Evolutionary conservation across 2,797 vertebrate genomes (phyloP).

Genomic region (Crenichthys baileyi): DNA sequence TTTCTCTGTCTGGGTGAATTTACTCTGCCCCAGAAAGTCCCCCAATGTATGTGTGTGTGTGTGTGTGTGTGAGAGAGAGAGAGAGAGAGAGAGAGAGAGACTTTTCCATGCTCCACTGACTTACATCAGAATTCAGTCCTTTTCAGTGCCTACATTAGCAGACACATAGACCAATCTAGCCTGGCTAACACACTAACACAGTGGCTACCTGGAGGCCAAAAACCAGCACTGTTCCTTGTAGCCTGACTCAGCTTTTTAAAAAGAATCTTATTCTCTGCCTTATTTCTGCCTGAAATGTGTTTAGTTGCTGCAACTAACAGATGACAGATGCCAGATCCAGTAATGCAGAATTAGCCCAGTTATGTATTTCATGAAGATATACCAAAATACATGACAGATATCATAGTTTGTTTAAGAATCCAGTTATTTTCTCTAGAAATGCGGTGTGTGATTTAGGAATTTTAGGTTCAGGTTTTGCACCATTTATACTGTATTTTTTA

Average conservation of each 20-base stretch:
- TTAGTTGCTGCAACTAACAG: slow-evolving; percentile 20
- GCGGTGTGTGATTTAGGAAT: not conserved
- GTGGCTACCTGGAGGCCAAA: slow-evolving; percentile 63
- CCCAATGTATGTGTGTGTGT: slow-evolving; percentile 22
- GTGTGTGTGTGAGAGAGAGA: slow-evolving; percentile 16
- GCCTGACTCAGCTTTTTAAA: slow-evolving; percentile 25
- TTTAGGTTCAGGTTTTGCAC: not conserved
- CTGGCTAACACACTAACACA: slow-evolving; percentile 40
- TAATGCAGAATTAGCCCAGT: not conserved
- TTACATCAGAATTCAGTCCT: slow-evolving; percentile 70
- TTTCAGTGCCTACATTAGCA: slow-evolving; percentile 58
- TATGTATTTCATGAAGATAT: slow-evolving; percentile 16
- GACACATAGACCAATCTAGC: slow-evolving; percentile 38
- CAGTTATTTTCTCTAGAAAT: not conserved
- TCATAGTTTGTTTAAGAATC: not conserved
- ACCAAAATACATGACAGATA: not conserved
- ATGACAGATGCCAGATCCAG: not conserved
- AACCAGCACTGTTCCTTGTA: slow-evolving; percentile 36
- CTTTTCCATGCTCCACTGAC: slow-evolving; percentile 75
- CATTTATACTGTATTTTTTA: not conserved
- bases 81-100: too few relatives aligned
- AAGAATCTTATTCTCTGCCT: slow-evolving; percentile 30
- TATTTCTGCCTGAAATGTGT: slow-evolving; percentile 24
- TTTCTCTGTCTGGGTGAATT: slow-evolving; percentile 50
- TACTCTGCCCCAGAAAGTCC: slow-evolving; percentile 65